These are phyloP conservation scores for Brenthis daphne DNA, from an alignment of 2,888 invertebrate genomes.

Conservation along the genomic window DNA sequence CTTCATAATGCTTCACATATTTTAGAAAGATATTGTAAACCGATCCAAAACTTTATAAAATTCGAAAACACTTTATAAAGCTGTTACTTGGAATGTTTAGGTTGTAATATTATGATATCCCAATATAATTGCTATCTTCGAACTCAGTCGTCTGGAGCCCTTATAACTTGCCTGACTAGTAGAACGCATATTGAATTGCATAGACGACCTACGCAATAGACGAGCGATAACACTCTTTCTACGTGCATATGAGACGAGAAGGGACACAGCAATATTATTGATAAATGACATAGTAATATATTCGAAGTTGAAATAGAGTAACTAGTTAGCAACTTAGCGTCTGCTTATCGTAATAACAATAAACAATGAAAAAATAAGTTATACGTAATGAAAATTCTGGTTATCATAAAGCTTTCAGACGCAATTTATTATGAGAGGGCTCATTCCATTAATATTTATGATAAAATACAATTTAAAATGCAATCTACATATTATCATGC, in stretches of 20 bases:
- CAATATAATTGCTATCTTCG: constrained; percentile 40
- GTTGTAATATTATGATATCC: constrained; percentile 36
- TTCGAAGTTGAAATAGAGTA: not conserved
- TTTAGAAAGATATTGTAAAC: too few relatives aligned
- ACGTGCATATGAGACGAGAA: constrained; percentile 32
- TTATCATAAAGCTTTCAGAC: constrained; percentile 25
- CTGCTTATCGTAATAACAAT: constrained; percentile 31
- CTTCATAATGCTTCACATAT: too few relatives aligned
- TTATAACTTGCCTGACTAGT: constrained; percentile 45
- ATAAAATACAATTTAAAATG: too few relatives aligned
- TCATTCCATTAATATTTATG: not conserved
- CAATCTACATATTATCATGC: too few relatives aligned
- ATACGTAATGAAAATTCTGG: not conserved
- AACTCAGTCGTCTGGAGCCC: constrained; percentile 38
- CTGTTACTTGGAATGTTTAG: constrained; percentile 23
- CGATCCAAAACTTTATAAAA: too few relatives aligned
- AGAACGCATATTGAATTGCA: constrained; percentile 42
- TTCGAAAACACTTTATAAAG: not conserved
- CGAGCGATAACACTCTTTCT: constrained; percentile 39
- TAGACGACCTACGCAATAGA: constrained; percentile 45
- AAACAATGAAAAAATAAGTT: constrained; percentile 24
- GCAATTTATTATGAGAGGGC: not conserved
- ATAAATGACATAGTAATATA: constrained; percentile 18
- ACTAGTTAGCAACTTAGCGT: constrained; percentile 12
- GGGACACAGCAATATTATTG: constrained; percentile 34